phyloP scores from a whole-genome alignment of 2,113 vertebrate genomes.

The Corythaixoides concolor region DNA sequence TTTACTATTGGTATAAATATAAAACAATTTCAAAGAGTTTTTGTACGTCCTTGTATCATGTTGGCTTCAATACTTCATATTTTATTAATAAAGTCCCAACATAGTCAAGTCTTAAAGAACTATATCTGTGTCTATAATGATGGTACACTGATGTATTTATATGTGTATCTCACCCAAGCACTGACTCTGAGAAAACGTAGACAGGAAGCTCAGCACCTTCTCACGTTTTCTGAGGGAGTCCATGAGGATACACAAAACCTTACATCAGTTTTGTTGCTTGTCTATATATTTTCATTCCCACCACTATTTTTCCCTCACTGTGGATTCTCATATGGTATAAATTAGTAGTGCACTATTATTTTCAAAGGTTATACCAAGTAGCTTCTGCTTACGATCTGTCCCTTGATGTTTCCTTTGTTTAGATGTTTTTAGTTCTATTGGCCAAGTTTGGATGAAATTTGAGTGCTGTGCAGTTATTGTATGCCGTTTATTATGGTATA shows the following conservation, averaged over 20 bases:
- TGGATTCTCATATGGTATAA: constrained; percentile 10
- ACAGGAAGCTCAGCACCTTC: background rate
- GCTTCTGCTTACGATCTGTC: background rate
- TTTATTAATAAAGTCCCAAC: background rate
- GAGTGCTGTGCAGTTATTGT: background rate
- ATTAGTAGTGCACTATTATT: constrained; percentile 14
- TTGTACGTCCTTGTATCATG: background rate
- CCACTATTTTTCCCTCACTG: background rate
- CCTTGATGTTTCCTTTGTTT: constrained; percentile 24
- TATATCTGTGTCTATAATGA: background rate
- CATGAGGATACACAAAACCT: background rate
- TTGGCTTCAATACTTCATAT: background rate
- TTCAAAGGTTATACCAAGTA: constrained; percentile 5
- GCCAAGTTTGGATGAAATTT: background rate
- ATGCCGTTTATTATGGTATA: background rate
- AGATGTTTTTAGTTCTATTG: background rate
- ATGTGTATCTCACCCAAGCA: background rate
- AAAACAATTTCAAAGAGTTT: background rate
- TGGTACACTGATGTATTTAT: background rate
- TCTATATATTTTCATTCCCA: constrained; percentile 21
- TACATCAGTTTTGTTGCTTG: background rate
- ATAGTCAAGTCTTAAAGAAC: background rate
- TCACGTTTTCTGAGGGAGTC: background rate
- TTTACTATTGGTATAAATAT: background rate
- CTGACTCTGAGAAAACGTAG: background rate